Base-by-base conservation (phyloP, 2,888 invertebrate genomes). In the Omphaloscelis lunosa region DNA sequence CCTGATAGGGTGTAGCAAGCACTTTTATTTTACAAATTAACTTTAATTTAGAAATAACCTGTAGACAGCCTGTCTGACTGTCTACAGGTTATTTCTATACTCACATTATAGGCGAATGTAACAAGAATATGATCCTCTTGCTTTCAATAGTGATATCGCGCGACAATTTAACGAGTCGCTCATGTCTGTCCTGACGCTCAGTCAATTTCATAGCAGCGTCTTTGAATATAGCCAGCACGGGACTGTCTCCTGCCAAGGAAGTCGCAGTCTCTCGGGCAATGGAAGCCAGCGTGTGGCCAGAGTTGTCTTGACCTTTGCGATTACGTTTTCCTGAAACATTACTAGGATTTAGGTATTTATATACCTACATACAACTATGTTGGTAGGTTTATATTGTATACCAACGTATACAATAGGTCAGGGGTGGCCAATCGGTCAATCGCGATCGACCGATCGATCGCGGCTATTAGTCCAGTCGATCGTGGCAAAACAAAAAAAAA, bases 141-240 rank as follows among this genome's bases (percentile, higher is more conserved):
- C 99, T 98, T 91, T 99, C 99, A 86, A 99, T 98, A 0, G 99
- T 99, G 34, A 99, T 97, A 91, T 99, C 99, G 48, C 99, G 97
- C 82, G 98, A 97, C 0, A 98, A 93, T 94, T 99, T 99, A 0
- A 99, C 97, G 51, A 99, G 97, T 62, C 98, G 96, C 92, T 99
- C 99, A 89, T 98, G 97, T 80, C 98, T 97, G 93, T 99, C 99
- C 89, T 99, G 98, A 84, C 98, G 98, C 0, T 97, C 97, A 88
- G 98, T 98, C 58, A 99, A 93, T 90, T 98, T 97, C 0, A 90
- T 77, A 0, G 98, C 97, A 89, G 97, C 98, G 23, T 94, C 92
- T 86, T 96, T 97, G 92, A 98, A 98, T 92, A 97, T 97, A 77
- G 97, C 95, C 56, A 98, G 94, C 0, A 97, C 97, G 86, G 97